phyloP scores from a whole-genome alignment of 2,888 invertebrate species.

The Hermodice carunculata region DNA sequence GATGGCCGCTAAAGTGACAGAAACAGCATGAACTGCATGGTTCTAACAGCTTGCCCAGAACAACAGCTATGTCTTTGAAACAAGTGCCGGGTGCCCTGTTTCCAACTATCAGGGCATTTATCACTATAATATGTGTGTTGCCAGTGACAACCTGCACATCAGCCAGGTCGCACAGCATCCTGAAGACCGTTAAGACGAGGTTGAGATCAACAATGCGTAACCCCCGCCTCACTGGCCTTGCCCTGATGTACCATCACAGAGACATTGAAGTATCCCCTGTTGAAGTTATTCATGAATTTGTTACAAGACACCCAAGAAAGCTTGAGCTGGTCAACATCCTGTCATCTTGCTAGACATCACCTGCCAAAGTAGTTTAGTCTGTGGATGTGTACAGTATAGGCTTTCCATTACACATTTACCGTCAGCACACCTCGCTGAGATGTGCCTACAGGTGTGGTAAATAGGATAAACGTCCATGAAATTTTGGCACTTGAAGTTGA shows the following conservation, averaged over 20 bases:
- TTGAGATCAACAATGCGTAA: too few species aligned
- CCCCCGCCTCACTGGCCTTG: constrained; percentile 3
- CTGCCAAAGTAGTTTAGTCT: too few species aligned
- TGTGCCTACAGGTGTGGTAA: too few species aligned
- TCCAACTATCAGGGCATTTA: background rate
- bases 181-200: background rate
- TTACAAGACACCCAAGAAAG: background rate
- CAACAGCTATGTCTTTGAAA: background rate
- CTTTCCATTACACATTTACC: too few species aligned
- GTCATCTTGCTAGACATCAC: too few species aligned
- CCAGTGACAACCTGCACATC: constrained; percentile 3
- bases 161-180: background rate
- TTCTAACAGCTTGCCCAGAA: background rate
- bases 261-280: background rate
- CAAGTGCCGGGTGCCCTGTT: background rate
- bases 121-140: background rate
- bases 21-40: background rate
- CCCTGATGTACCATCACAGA: background rate
- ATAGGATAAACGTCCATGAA: too few species aligned
- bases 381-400: too few species aligned
- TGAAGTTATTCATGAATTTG: background rate
- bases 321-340: background rate
- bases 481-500: too few species aligned
- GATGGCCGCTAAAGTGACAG: background rate
- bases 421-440: too few species aligned